Evolutionary conservation across 2,113 vertebrate species (phyloP), one percentile per base, ranked within the genome.

Genomic region (Xiphophorus couchianus): DNA sequence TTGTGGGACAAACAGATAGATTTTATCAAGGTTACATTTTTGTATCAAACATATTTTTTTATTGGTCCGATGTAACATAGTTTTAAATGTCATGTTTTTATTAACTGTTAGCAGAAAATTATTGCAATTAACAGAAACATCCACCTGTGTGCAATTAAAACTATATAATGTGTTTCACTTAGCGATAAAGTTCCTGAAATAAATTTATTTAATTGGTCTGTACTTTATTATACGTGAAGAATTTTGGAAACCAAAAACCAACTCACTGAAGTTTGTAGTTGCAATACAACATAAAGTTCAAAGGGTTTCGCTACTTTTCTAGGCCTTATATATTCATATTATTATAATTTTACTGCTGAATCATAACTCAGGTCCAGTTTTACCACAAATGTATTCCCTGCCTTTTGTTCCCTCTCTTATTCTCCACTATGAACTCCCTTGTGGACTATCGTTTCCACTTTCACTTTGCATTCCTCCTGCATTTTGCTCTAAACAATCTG

Each of bases 401-500:
- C 39, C 17, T 3, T 14, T 2, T 48, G 39, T 39, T 48, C 29
- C 30, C 71, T 72, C 65, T 66, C 63, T 17, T 74, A 22, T 61
- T 64, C n/a, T 66, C 68, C 27, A 70, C 62, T 61, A 39, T 39
- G 44, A 69, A 61, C 71, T 66, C 77, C 73, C 64, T 5, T 3
- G 66, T 69, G 63, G 66, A 62, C 62, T 31, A 12, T 60, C 33
- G 74, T 63, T 64, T 64, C 31, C 13, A n/a, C 51, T 61, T 70
- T 60, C 6, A 28, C 27, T 71, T 75, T 62, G 69, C 39, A 67
- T 66, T 74, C 70, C 27, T 74, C 64, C 71, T 35, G 62, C 74
- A 74, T 74, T 80, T 82, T 70, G 58, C 61, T 75, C 64, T 39
- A 76, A 84, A 73, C 64, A 61, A 42, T 73, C 79, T 64, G 31